Conservation (phyloP, 1,140 invertebrate species). For the Heliconius nattereri region DNA sequence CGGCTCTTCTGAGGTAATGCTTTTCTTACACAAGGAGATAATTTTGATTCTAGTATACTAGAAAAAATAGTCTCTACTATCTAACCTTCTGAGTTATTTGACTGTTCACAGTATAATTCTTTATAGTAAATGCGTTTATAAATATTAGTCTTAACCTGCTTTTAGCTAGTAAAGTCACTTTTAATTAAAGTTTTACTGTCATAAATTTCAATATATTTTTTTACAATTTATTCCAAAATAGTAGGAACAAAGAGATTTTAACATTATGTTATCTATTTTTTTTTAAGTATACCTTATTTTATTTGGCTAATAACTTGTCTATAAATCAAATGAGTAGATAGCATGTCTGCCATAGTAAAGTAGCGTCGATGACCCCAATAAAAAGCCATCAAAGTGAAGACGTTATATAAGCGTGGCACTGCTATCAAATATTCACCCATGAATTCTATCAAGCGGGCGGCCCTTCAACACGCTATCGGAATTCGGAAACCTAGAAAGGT, state of each 20-base stretch:
- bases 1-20: too few relatives aligned
- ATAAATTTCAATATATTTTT: too few relatives aligned
- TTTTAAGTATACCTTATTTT: not conserved
- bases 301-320: constrained; percentile 5
- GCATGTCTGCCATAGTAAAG: constrained; percentile 14
- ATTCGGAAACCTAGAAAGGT: constrained; percentile 64
- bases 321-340: constrained; percentile 27
- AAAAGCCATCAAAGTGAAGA: constrained; percentile 19
- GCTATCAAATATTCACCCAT: constrained; percentile 38
- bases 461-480: constrained; percentile 51
- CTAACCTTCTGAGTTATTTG: too few relatives aligned
- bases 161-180: too few relatives aligned
- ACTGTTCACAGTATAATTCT: too few relatives aligned
- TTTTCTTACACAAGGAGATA: too few relatives aligned
- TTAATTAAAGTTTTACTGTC: too few relatives aligned
- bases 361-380: constrained; percentile 31
- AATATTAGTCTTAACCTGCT: too few relatives aligned
- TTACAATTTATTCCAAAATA: too few relatives aligned
- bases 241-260: not conserved
- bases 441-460: constrained; percentile 39
- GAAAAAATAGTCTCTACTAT: too few relatives aligned
- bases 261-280: not conserved
- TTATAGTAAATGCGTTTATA: too few relatives aligned
- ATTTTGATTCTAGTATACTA: too few relatives aligned
- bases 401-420: constrained; percentile 21